Percentiles rank a stretch among this genome's conserved stretches.
phyloP scores from a whole-genome alignment of 2,888 invertebrate genomes.

The Helicoverpa assulta region DNA sequence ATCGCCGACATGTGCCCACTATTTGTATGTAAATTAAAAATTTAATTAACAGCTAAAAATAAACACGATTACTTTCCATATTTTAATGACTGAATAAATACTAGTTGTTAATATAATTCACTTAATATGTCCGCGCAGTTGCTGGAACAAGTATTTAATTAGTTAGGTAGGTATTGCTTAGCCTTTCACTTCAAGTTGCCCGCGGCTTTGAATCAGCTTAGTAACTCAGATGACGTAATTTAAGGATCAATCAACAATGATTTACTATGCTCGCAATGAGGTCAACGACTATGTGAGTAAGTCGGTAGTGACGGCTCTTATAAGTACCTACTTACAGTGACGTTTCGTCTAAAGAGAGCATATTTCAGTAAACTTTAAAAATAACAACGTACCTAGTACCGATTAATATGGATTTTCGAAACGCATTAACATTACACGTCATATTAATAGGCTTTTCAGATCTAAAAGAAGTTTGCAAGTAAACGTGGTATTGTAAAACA shows the following conservation, averaged over 20 bases:
- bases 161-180: conserved; percentile 51
- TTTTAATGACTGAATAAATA: conserved; percentile 42
- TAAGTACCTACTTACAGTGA: conserved; percentile 8
- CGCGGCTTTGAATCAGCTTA: conserved; percentile 53
- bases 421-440: too few relatives aligned
- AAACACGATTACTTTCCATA: conserved; percentile 68
- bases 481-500: too few relatives aligned
- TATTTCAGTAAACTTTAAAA: not conserved
- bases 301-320: conserved; percentile 27
- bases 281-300: conserved; percentile 35
- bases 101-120: conserved; percentile 31
- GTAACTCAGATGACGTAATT: conserved; percentile 62
- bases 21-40: conserved; percentile 77
- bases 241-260: conserved; percentile 64
- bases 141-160: conserved; percentile 63
- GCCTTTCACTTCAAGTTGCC: conserved; percentile 64
- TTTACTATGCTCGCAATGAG: conserved; percentile 55
- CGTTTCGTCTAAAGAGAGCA: conserved; percentile 2
- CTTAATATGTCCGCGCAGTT: conserved; percentile 49
- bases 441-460: too few relatives aligned
- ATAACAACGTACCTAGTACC: too few relatives aligned
- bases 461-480: too few relatives aligned
- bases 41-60: conserved; percentile 77
- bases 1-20: conserved; percentile 67
- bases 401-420: too few relatives aligned